Percentiles rank a stretch among this genome's conserved stretches.
Conservation (phyloP, 2,888 invertebrate genomes). For the Escarpia spicata region DNA sequence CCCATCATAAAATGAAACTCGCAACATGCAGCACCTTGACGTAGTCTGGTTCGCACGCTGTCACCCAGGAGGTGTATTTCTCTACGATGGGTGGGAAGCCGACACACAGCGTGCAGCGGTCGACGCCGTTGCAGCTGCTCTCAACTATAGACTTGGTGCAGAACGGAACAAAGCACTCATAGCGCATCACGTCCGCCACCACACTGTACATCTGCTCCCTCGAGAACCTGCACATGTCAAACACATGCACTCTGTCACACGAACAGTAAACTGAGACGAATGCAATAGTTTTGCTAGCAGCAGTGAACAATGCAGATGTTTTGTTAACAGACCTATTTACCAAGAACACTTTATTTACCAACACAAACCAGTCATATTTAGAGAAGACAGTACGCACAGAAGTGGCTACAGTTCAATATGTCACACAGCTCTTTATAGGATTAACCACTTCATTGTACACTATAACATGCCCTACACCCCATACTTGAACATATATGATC, state of each 20-base stretch:
- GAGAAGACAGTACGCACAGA: no score
- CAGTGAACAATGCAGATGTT: no score
- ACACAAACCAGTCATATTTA: no score
- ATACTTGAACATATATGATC: no score
- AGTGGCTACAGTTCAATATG: no score
- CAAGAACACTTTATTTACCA: no score
- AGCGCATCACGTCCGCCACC: conserved; percentile 88
- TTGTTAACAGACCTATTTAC: no score
- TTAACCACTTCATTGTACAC: no score
- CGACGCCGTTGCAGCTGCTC: conserved; percentile 67
- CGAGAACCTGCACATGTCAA: conserved; percentile 76
- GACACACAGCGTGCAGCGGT: conserved; percentile 78
- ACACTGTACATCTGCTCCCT: conserved; percentile 92
- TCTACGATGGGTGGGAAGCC: conserved; percentile 72
- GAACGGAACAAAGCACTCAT: conserved; percentile 90
- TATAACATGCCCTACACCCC: no score
- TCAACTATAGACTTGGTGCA: conserved; percentile 85
- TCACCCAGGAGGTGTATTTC: conserved; percentile 87
- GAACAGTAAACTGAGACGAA: no score
- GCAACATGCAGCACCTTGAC: conserved; percentile 71
- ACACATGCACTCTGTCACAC: neutral
- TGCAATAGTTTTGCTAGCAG: neutral
- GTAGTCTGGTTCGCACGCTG: conserved; percentile 77
- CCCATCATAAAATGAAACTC: neutral
- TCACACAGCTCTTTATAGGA: no score